phyloP scores from a whole-genome alignment of 2,113 vertebrate genomes.

The Tyrannus savana region DNA sequence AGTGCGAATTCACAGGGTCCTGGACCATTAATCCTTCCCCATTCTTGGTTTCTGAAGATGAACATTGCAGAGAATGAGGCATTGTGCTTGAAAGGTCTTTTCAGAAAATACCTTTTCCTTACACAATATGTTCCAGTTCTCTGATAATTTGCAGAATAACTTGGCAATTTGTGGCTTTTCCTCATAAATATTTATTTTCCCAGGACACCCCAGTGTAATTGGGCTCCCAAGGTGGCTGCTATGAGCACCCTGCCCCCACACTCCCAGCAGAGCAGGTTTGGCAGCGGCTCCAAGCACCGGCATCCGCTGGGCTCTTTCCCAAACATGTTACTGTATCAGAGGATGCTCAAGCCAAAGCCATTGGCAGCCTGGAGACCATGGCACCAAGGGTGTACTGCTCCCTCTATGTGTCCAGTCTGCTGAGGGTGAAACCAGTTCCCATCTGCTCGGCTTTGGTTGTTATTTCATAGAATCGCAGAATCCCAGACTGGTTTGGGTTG shows the following conservation, averaged over 20 bases:
- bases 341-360: background rate
- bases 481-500: no score
- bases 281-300: rapidly evolving
- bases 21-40: slow-evolving; percentile 59
- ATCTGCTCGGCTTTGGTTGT: no score
- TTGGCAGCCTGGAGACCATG: rapidly evolving
- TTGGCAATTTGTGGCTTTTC: slow-evolving; percentile 39
- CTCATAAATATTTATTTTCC: slow-evolving; percentile 70
- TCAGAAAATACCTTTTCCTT: slow-evolving; percentile 54
- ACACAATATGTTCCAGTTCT: slow-evolving; percentile 8
- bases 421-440: rapidly evolving
- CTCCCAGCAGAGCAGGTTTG: rapidly evolving
- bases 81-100: slow-evolving; percentile 62
- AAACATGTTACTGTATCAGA: rapidly evolving
- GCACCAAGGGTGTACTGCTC: rapidly evolving
- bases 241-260: rapidly evolving
- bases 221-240: background rate
- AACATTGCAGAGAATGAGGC: slow-evolving; percentile 46
- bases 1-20: slow-evolving; percentile 25
- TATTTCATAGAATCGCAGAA: background rate
- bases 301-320: rapidly evolving
- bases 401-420: rapidly evolving
- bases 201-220: background rate
- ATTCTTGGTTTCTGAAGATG: slow-evolving; percentile 58
- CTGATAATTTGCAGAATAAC: slow-evolving; percentile 57